Evolutionary conservation across 2,113 vertebrate species (phyloP), one percentile per base, ranked within the genome.

Genomic region (Boleophthalmus pectinirostris): DNA sequence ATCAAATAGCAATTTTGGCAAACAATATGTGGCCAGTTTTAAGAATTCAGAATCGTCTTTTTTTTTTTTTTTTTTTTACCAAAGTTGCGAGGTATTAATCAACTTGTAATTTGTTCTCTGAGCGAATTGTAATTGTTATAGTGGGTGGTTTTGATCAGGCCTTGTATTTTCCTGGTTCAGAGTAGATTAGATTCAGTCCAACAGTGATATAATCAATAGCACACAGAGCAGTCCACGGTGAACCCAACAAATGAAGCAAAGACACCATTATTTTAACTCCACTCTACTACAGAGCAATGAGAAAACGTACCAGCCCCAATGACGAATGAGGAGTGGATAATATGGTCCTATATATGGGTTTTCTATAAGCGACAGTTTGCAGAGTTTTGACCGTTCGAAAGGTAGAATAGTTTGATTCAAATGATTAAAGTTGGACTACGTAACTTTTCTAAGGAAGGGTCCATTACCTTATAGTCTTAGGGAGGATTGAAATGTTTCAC

Each of bases 171-270:
- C 29, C 61, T 64, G 61, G 56, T n/a, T 43, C 33, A 20, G 33
- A 38, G 29, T 35, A 38, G 61, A 38, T 64, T 38, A 64, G 33
- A 38, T 64, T 64, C 61, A 64, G 20, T 38, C 61, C 61, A 64
- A 38, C 33, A 64, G 61, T 38, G 60, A 16, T 35, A 18, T 38
- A 64, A 64, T 38, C 61, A 64, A 64, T 64, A 64, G 9, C 61
- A 38, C 33, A 21, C 61, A 64, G 61, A 38, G 61, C 61, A 43
- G 18, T 38, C 10, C 61, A n/a, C 18, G 12, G 18, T 35, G 60
- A 38, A 63, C 15, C 23, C 29, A 64, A 43, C 61, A 38, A 38
- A 64, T n/a, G 33, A 64, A 64, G 61, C 61, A 64, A 43, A 38
- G 61, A 64, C 18, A 38, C 33, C 20, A n/a, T 64, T 64, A 63